Conservation (phyloP, 2,113 vertebrate genomes). For the Oceanites oceanicus region DNA sequence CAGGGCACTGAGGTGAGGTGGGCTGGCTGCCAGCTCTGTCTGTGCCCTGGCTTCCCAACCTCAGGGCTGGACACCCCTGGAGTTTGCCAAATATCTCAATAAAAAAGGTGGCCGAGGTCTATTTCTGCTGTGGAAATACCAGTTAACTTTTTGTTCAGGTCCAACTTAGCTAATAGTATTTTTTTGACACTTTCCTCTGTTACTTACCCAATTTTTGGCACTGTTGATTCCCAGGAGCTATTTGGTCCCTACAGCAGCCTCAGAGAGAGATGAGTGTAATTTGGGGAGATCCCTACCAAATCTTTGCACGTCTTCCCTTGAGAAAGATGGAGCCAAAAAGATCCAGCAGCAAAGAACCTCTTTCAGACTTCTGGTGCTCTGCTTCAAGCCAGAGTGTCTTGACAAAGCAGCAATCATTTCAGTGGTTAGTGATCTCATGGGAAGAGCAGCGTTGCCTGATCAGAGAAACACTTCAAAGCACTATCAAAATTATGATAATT, state of each 20-base stretch:
- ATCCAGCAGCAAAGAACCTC: neutral
- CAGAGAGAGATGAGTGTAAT: neutral
- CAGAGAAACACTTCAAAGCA: slow-evolving; percentile 58
- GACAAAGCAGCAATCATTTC: neutral
- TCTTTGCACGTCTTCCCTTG: neutral
- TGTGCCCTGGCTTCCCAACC: neutral
- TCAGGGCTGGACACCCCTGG: neutral
- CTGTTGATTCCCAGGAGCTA: neutral
- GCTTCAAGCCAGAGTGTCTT: neutral
- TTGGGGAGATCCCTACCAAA: neutral
- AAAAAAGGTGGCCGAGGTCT: neutral
- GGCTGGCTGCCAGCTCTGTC: neutral
- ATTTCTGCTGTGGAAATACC: neutral
- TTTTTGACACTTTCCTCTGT: neutral
- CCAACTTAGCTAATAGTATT: neutral
- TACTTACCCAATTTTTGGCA: neutral
- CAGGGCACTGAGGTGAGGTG: neutral
- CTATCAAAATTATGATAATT: slow-evolving; percentile 57
- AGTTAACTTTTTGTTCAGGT: neutral
- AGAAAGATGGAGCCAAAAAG: neutral
- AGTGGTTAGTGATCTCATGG: slow-evolving; percentile 12
- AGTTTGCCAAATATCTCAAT: neutral
- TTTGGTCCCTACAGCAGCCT: neutral
- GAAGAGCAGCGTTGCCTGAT: neutral
- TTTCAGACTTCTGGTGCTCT: neutral